These are phyloP conservation scores for Mantis religiosa DNA, from an alignment of 2,888 invertebrate genomes.

Conservation along the genomic window DNA sequence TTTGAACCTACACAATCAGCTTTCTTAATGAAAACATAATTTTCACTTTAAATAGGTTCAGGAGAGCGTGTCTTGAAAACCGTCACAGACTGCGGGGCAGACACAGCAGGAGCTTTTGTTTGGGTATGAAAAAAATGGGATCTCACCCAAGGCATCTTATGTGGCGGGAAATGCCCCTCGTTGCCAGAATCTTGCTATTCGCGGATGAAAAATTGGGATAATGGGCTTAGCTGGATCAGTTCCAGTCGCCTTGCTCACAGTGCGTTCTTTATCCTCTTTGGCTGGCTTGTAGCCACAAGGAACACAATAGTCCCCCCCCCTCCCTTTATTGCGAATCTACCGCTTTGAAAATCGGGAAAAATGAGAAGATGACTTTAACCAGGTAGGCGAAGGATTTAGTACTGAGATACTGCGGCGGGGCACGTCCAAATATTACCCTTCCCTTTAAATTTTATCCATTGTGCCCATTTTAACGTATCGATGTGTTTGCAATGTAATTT, in stretches of 20 bases:
- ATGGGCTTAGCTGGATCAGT: background rate
- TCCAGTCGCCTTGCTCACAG: background rate
- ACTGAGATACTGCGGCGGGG: too few relatives aligned
- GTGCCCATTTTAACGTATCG: too few relatives aligned
- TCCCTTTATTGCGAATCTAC: background rate
- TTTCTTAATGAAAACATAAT: too few relatives aligned
- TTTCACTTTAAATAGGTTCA: too few relatives aligned
- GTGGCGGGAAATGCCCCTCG: background rate
- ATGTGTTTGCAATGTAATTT: too few relatives aligned
- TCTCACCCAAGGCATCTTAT: background rate
- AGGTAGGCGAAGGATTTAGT: too few relatives aligned
- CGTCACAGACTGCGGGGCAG: background rate
- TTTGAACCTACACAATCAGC: too few relatives aligned
- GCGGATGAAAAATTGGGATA: background rate
- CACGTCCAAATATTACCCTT: too few relatives aligned
- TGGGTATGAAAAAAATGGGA: background rate
- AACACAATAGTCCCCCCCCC: background rate
- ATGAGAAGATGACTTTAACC: too few relatives aligned
- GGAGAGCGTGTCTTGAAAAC: background rate
- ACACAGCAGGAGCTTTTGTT: background rate
- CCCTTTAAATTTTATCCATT: too few relatives aligned
- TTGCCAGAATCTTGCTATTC: background rate
- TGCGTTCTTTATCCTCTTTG: background rate
- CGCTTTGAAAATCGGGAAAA: background rate
- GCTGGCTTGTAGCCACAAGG: background rate